Conservation (phyloP, 2,888 invertebrate genomes). For the Listrodromus nycthemerus region DNA sequence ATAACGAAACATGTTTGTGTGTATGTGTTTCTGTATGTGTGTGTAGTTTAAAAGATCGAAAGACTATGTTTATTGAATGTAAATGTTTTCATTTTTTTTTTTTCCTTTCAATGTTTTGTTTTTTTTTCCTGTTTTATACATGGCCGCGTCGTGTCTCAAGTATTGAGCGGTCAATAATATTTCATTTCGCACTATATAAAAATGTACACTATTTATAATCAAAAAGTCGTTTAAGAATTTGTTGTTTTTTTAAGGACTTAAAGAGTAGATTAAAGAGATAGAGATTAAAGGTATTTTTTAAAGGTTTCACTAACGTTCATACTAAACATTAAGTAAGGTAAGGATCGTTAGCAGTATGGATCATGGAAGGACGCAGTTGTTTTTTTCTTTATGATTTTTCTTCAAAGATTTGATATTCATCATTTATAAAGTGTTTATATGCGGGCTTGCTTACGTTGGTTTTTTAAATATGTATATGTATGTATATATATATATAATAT, state of each 20-base stretch:
- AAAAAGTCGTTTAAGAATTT: constrained; percentile 80
- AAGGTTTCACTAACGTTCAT: constrained; percentile 75
- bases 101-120: constrained; percentile 12
- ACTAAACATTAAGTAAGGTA: constrained; percentile 73
- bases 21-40: constrained; percentile 40
- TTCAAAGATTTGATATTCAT: constrained; percentile 66
- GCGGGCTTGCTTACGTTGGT: constrained; percentile 70
- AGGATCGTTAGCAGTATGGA: constrained; percentile 66
- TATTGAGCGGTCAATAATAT: constrained; percentile 76
- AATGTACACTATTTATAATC: constrained; percentile 85
- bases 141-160: constrained; percentile 74
- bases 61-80: constrained; percentile 69
- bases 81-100: constrained; percentile 36
- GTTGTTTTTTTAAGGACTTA: constrained; percentile 70
- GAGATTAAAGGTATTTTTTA: constrained; percentile 73
- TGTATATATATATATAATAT: constrained; percentile 76
- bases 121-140: constrained; percentile 78
- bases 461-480: constrained; percentile 59
- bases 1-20: constrained; percentile 46
- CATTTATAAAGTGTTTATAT: constrained; percentile 79
- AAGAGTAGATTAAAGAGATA: constrained; percentile 78
- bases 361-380: constrained; percentile 65
- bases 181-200: constrained; percentile 82
- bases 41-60: constrained; percentile 72
- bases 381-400: background rate